Conservation (phyloP, 2,113 vertebrate genomes). For the Astur gentilis region DNA sequence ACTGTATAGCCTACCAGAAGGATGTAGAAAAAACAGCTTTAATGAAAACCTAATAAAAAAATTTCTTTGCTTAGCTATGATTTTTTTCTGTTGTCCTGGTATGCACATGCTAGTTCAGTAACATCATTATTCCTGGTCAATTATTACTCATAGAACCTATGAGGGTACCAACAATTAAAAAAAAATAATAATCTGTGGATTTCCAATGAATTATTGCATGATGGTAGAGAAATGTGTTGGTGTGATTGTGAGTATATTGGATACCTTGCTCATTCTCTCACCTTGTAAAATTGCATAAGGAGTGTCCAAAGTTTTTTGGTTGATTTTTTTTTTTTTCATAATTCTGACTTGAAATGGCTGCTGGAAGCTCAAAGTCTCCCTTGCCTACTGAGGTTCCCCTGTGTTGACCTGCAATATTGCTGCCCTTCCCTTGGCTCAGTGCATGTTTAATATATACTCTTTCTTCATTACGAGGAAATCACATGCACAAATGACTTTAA, state of each 20-base stretch:
- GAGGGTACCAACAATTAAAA: not conserved
- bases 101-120: not conserved
- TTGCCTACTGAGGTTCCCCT: not conserved
- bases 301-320: not conserved
- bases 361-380: not conserved
- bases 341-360: not conserved
- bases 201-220: not conserved
- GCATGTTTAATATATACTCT: not conserved
- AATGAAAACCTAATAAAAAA: not conserved
- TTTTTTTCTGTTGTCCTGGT: not conserved
- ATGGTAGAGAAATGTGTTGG: not conserved
- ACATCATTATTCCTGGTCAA: not conserved
- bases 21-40: not conserved
- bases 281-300: not conserved
- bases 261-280: not conserved
- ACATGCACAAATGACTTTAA: not conserved
- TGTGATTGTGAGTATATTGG: accelerated
- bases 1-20: not conserved
- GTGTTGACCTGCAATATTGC: not conserved
- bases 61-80: not conserved
- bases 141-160: not conserved
- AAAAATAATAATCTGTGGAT: not conserved
- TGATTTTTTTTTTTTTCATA: not conserved
- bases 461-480: not conserved
- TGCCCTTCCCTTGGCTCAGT: not conserved